Base-by-base conservation (phyloP, 2,888 invertebrate genomes). In the Ennomos fuscantarius region DNA sequence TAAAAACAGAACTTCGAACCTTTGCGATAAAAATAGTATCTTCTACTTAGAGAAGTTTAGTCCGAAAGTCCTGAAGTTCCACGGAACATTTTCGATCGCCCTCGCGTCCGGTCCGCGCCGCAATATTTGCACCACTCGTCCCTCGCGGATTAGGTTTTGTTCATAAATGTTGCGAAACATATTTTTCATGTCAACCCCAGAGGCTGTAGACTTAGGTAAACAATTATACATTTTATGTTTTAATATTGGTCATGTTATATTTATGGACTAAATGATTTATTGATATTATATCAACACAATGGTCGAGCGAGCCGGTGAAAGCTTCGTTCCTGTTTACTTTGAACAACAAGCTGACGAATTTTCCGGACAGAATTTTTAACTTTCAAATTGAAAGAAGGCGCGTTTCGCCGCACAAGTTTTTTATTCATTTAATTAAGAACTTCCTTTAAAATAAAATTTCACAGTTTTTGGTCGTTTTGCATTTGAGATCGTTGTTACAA, bases 341-440 rank as follows among this genome's bases (percentile, higher is more conserved):
- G 40, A 31, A n/a, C 31, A 8, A 42, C 36, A 6, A 35, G 40
- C 46, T 35, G 31, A 54, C 8, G 1, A 42, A 47, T 33, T 47
- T 37, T 8, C 37, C 47, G 6, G 15, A 32, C 11, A 10, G 37
- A 34, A 43, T 49, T n/a, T 34, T 24, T 40, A 49, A 49, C 34
- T 55, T 49, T 40, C 31, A 9, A 33, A 55, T 45, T 39, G 12
- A 55, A 49, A 49, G 31, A 13, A 43, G 12, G 11, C 39, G 36
- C 9, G 34, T 15, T 13, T n/a, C 41, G 33, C 35, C 40, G 40
- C 15, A 24, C 24, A 39, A n/a, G 9, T 47, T 49, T 50, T 44
- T 56, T 43, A 41, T 55, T 45, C 44, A 8, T 36, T 45, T 50
- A 56, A 56, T 56, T 56, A 40, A 55, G 40, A n/a, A n/a, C n/a